A percentile compares a stretch with the other conserved stretches of the same genome.
phyloP scores from a whole-genome alignment of 2,888 invertebrate species.

The Protodeltote pygarga region DNA sequence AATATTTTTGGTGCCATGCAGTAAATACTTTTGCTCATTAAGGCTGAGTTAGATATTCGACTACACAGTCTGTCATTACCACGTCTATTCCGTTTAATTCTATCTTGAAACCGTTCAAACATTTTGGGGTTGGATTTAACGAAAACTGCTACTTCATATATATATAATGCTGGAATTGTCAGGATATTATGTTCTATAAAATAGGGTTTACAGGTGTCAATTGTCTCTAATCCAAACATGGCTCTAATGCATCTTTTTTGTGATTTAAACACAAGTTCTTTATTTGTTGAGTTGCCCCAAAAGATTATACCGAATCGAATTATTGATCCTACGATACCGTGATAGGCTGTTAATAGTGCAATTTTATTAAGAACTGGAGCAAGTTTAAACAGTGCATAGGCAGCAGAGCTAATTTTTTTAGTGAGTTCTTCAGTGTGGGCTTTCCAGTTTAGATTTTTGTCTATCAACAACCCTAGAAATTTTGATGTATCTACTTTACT shows the following conservation, averaged over 20 bases:
- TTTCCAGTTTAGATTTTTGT: no score
- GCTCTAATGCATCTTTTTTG: constrained; percentile 1
- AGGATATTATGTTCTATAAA: neutral
- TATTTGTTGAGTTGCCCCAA: neutral
- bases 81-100: neutral
- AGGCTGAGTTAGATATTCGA: neutral
- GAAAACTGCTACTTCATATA: neutral
- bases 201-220: neutral
- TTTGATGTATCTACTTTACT: no score
- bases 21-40: no score
- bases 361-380: no score
- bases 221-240: neutral
- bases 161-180: neutral
- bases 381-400: no score
- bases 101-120: neutral
- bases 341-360: no score
- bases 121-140: neutral
- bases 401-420: no score
- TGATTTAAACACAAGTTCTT: neutral
- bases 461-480: no score
- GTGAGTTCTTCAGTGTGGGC: no score
- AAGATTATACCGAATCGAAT: neutral
- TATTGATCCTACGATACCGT: constrained; percentile 1
- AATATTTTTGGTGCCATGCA: neutral
- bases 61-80: neutral